These are phyloP conservation scores for Leptogaster cylindrica DNA, from an alignment of 2,888 invertebrate species.

Conservation along the genomic window DNA sequence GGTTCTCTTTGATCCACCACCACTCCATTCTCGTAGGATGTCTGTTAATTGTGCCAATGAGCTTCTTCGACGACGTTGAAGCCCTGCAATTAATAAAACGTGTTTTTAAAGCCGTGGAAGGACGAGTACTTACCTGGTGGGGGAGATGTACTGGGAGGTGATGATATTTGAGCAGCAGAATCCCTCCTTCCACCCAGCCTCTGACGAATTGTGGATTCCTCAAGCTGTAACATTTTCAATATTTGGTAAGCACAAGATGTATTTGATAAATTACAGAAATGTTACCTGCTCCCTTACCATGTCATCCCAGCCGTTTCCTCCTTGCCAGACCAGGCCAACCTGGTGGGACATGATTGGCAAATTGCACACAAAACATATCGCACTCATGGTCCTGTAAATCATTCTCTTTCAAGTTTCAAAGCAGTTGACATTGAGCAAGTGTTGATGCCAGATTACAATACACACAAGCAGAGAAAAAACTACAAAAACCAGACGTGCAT, in stretches of 20 bases:
- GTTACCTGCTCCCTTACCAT: conserved; percentile 79
- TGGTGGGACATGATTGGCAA: conserved; percentile 93
- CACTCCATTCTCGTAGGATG: conserved; percentile 86
- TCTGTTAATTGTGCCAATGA: conserved; percentile 89
- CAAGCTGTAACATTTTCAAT: conserved; percentile 59
- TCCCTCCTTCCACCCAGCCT: conserved; percentile 85
- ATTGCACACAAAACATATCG: conserved; percentile 96
- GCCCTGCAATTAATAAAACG: conserved; percentile 64
- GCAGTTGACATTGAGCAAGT: too few species aligned
- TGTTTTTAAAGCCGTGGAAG: too few species aligned
- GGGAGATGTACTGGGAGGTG: conserved; percentile 81
- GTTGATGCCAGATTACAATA: background rate
- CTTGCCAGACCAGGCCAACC: conserved; percentile 92
- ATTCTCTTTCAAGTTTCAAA: conserved; percentile 29
- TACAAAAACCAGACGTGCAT: background rate
- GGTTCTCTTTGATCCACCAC: conserved; percentile 66
- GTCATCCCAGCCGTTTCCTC: conserved; percentile 95
- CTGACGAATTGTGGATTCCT: conserved; percentile 84
- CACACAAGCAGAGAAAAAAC: background rate
- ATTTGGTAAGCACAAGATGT: background rate
- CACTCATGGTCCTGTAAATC: conserved; percentile 84
- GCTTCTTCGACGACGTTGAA: conserved; percentile 77
- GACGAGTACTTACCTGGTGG: conserved; percentile 56
- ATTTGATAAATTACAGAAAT: background rate
- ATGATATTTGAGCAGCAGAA: conserved; percentile 90